Evolutionary conservation across 92 coral and sea anemone species (phyloP), one percentile per base, ranked within the genome.

Genomic region (Hydrozoanthus gracilis): DNA sequence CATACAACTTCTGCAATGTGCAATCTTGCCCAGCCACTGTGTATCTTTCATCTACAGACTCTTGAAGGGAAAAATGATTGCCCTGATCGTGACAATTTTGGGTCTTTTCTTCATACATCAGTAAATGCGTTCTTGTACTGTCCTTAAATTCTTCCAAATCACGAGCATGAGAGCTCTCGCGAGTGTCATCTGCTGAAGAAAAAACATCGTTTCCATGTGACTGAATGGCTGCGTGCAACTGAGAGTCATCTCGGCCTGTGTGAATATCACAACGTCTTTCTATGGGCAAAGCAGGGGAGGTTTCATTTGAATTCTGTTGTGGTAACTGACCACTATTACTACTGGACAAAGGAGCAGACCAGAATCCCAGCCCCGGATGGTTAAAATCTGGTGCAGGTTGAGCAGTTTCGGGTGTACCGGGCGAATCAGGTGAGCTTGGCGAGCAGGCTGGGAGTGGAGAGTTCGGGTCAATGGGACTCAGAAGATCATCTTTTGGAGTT

Each of bases 391-490:
- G 27, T 6, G 95, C 86, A n/a, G 98, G 98, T n/a, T 76, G 78
- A 0, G 98, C 98, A 6, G 98, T 94, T 71, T 94, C 98, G 3
- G 98, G 98, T 4, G 98, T 94, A 48, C 88, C 93, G 44, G 98
- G 98, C 15, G 93, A 84, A 18, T 85, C 49, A 27, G 90, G 86
- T 3, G 65, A n/a, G 7, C 58, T 18, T 51, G 80, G 80, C 15
- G 80, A 76, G 48, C 52, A 76, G 54, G 78, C 52, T 13, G 52
- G 78, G 39, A 73, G 78, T 73, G 78, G 78, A 9, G 80, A 51
- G 11, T 76, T 11, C 2, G 80, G 65, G 80, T 76, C 80, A 20
- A 76, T 52, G 16, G 80, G 80, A 51, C 80, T 76, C 46, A 76
- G 12, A n/a, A 51, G 61, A 12, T 51, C 80, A 50, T 76, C 80